Base-by-base conservation (phyloP, 1,140 invertebrate genomes). In the Rhopalosiphum maidis region DNA sequence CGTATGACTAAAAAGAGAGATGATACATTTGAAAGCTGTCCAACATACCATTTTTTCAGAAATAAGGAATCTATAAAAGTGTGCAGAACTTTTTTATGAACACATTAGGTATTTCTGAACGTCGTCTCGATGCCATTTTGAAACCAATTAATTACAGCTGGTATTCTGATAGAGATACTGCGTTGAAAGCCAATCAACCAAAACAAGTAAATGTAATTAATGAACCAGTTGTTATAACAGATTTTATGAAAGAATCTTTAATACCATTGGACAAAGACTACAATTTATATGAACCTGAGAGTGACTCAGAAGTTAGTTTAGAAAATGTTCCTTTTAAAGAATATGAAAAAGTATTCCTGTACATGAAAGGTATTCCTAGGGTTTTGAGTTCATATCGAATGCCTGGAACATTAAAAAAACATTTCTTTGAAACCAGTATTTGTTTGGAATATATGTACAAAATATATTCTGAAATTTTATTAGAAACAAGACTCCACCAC, bases 361-460 rank as follows among this genome's bases (percentile, higher is more conserved):
- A 92, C 77, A 83, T 92, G 15, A 82, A 92, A 85, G 35, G n/a
- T 41, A 85, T 92, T 85, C 91, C 91, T 37, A 92, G 91, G 37
- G 35, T 92, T 43, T 82, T 92, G 23, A 92, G 43, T 51, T 23
- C 46, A 6, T 83, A 92, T 43, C 3, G 37, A 5, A n/a, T 41
- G 7, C 22, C 25, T 35, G 46, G 51, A 35, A 23, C 82, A 3
- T 8, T 22, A 2, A 37, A 37, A 48, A 92, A 82, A 11, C 60
- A 51, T 85, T 92, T 2, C 22, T 92, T 92, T 51, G 91, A 83
- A 35, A 85, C 77, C 6, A 92, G 68, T 22, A 54, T 92, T 83
- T 25, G 21, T 51, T 23, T 41, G 22, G 77, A 92, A 25, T 85
- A 54, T 54, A 92, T 92, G 48, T 85, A 85, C 25, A 85, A 83